phyloP scores from a whole-genome alignment of 2,113 vertebrate genomes.

The Seriola quinqueradiata region DNA sequence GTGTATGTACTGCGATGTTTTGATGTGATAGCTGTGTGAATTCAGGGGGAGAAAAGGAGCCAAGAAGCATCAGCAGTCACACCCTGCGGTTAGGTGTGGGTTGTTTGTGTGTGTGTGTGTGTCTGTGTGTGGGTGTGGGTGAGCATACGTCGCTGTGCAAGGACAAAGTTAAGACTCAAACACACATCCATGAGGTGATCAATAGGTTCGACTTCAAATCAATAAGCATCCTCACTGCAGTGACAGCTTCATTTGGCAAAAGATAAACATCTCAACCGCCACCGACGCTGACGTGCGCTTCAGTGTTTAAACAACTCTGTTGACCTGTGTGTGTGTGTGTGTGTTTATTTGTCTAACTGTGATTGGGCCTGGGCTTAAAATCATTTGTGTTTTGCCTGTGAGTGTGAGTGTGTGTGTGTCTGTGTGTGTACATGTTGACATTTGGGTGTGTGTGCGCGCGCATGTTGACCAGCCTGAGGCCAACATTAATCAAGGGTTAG shows the following conservation, averaged over 20 bases:
- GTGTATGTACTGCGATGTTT: not conserved
- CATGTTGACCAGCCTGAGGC: conserved; percentile 28
- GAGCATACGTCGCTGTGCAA: conserved; percentile 38
- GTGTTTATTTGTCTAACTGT: not conserved
- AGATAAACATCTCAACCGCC: not conserved
- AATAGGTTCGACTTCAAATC: conserved; percentile 52
- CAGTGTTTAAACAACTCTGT: conserved; percentile 18
- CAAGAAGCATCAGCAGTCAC: conserved; percentile 63
- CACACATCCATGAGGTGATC: conserved; percentile 30
- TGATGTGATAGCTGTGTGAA: conserved; percentile 7
- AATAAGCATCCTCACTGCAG: conserved; percentile 14
- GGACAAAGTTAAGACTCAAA: conserved; percentile 57
- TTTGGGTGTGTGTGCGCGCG: conserved; percentile 2
- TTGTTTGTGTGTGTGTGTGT: not conserved
- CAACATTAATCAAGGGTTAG: conserved; percentile 44
- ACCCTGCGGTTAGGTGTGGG: conserved; percentile 68
- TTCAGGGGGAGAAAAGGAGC: not conserved
- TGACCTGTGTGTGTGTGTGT: not conserved
- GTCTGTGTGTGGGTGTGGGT: too few relatives aligned
- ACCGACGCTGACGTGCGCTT: not conserved
- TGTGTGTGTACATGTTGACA: conserved; percentile 19
- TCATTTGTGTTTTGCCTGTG: too few relatives aligned
- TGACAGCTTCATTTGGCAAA: conserved; percentile 16
- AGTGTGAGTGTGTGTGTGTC: not conserved
- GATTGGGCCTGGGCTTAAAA: conserved; percentile 8